Base-by-base conservation (phyloP, 92 coral and sea anemone genomes). In the Montipora capitata region DNA sequence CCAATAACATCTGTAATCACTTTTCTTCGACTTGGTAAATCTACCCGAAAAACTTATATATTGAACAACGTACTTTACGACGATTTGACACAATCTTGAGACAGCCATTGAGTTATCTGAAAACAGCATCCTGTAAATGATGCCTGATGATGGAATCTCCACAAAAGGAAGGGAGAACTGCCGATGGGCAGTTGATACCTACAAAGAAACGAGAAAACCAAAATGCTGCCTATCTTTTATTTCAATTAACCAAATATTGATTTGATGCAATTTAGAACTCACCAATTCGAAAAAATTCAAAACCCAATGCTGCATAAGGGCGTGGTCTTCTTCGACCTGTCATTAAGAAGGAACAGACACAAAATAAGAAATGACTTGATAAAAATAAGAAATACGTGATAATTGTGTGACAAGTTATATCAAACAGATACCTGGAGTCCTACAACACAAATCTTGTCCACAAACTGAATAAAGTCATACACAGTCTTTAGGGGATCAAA, bases 231-330 rank as follows among this genome's bases (percentile, higher is more conserved):
- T 4, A 56, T 15, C 12, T 13, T 61, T 61, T 48, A 10, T 48
- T 48, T 5, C 52, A 54, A 9, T 54, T 9, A 54, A 54, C 3
- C 3, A 8, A 54, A 54, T 7, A 54, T 11, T 13, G 12, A 54
- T 9, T 3, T 54, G 35, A 27, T 27, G 35, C 35, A 27, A 11
- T 11, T 7, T 44, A n/a, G 48, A 18, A 70, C 96, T 91, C 82
- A 97, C 99, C 96, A 95, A 79, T 76, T 97, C 99, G 68, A 93
- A 97, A 90, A 95, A 97, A 38, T 90, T 88, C 73, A 97, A 91
- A 82, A 95, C 92, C 87, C 94, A 94, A 77, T 95, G 98, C 64
- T 95, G 98, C 15, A 97, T 77, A 49, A 97, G 94, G 27, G 94
- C 87, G 79, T 95, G 94, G 80, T 97, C 99, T 68, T 89, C 82